phyloP scores from a whole-genome alignment of 2,888 invertebrate genomes.

The Agelastica alni region DNA sequence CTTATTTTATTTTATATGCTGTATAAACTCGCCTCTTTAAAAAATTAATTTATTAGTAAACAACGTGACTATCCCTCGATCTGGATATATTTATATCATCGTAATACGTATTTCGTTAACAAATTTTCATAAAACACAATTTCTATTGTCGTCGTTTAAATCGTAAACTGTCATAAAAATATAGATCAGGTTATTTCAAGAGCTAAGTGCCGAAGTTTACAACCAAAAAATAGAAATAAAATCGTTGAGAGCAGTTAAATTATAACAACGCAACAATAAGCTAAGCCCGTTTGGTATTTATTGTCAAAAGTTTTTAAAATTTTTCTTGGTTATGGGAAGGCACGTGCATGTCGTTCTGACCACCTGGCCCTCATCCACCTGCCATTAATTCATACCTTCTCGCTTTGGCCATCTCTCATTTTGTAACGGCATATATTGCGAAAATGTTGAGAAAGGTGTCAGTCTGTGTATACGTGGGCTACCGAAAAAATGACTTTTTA shows the following conservation, averaged over 20 bases:
- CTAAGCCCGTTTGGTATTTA: not conserved
- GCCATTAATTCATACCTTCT: conserved; percentile 29
- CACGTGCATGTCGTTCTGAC: conserved; percentile 30
- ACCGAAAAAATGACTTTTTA: not conserved
- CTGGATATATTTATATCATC: too few relatives aligned
- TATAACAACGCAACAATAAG: not conserved
- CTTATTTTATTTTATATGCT: too few relatives aligned
- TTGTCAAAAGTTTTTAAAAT: conserved; percentile 19
- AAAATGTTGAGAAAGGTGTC: conserved; percentile 7
- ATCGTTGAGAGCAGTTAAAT: not conserved
- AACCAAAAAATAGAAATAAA: too few relatives aligned
- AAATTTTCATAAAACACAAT: too few relatives aligned
- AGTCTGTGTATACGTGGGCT: conserved; percentile 6
- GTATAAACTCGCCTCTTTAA: too few relatives aligned
- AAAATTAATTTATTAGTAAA: too few relatives aligned
- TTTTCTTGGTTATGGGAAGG: conserved; percentile 24
- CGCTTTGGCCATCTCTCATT: conserved; percentile 28
- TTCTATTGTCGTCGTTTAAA: too few relatives aligned
- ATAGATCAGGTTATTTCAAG: not conserved
- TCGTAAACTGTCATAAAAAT: not conserved
- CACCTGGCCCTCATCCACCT: conserved; percentile 34
- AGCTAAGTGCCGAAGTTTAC: not conserved
- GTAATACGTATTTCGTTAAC: too few relatives aligned
- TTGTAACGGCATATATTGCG: conserved; percentile 15
- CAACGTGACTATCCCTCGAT: too few relatives aligned